Conservation (phyloP, 1,140 invertebrate genomes). For the Drosophila lini region DNA sequence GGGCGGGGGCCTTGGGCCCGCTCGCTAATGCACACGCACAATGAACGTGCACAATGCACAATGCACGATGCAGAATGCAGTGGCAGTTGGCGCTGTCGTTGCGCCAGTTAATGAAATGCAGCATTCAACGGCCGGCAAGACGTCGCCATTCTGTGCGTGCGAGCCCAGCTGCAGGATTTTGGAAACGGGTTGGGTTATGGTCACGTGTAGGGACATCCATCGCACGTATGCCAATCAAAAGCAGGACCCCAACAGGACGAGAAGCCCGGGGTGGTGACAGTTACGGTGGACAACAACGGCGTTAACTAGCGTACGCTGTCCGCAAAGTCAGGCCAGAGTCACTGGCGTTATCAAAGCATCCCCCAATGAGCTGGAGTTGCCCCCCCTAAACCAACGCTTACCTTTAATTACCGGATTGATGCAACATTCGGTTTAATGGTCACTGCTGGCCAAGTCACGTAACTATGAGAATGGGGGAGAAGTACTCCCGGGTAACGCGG, state of each 20-base stretch:
- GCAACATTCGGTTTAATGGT: constrained; percentile 74
- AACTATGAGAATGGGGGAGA: constrained; percentile 5
- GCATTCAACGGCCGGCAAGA: constrained; percentile 58
- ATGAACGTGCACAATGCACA: constrained; percentile 69
- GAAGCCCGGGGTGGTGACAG: constrained; percentile 26
- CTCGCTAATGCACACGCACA: constrained; percentile 76
- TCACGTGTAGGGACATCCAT: constrained; percentile 62
- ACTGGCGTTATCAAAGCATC: constrained; percentile 25
- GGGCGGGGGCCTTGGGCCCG: constrained; percentile 17
- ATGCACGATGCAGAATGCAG: constrained; percentile 38
- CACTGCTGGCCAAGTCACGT: constrained; percentile 50
- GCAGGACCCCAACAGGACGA: constrained; percentile 25
- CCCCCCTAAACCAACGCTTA: constrained; percentile 52
- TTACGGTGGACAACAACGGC: constrained; percentile 52
- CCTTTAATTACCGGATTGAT: constrained; percentile 73
- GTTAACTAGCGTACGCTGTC: constrained; percentile 57
- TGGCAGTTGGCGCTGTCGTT: constrained; percentile 31
- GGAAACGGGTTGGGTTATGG: constrained; percentile 50
- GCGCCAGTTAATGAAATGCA: constrained; percentile 71
- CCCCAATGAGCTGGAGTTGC: constrained; percentile 4
- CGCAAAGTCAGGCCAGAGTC: constrained; percentile 40
- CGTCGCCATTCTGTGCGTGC: constrained; percentile 69
- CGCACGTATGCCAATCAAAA: constrained; percentile 72
- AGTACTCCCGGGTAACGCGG: not conserved
- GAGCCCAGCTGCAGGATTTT: constrained; percentile 36